These are phyloP conservation scores for Aspidiotus rigidus DNA, from an alignment of 2,888 invertebrate species.

Conservation along the genomic window DNA sequence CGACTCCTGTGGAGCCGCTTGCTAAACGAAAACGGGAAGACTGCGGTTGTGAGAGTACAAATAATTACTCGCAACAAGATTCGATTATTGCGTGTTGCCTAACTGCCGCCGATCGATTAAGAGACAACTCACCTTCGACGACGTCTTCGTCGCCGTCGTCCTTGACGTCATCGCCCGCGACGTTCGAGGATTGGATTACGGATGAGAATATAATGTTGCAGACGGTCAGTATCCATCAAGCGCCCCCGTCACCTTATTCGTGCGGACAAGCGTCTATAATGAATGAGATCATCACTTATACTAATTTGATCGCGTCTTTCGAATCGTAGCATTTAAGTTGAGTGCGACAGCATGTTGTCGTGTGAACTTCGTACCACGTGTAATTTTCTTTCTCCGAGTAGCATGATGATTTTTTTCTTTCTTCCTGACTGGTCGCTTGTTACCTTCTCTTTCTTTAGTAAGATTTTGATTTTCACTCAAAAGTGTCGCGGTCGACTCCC, in stretches of 20 bases:
- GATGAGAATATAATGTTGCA: slow-evolving; percentile 26
- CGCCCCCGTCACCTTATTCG: slow-evolving; percentile 40
- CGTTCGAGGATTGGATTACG: slow-evolving; percentile 22
- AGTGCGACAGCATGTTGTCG: not conserved
- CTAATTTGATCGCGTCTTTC: slow-evolving; percentile 51
- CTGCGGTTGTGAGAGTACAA: slow-evolving; percentile 26
- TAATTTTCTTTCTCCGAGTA: not conserved
- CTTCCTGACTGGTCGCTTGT: not conserved
- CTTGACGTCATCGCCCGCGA: not conserved
- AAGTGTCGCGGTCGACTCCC: no score
- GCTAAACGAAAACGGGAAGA: slow-evolving; percentile 29
- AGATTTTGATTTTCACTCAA: no score
- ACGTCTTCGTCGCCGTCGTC: slow-evolving; percentile 16
- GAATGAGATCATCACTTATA: slow-evolving; percentile 53
- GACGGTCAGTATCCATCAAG: slow-evolving; percentile 31
- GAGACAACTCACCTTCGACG: slow-evolving; percentile 25
- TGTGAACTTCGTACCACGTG: no score
- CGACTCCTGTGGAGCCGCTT: slow-evolving; percentile 7
- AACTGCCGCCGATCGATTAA: slow-evolving; percentile 37
- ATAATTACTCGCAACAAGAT: not conserved
- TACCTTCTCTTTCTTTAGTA: not conserved
- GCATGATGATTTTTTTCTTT: not conserved
- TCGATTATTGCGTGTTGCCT: not conserved
- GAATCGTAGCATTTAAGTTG: slow-evolving; percentile 46
- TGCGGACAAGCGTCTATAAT: slow-evolving; percentile 60